A percentile compares a stretch with the other conserved stretches of the same genome.
phyloP scores from a whole-genome alignment of 2,888 invertebrate genomes.

The Chouioia cunea region DNA sequence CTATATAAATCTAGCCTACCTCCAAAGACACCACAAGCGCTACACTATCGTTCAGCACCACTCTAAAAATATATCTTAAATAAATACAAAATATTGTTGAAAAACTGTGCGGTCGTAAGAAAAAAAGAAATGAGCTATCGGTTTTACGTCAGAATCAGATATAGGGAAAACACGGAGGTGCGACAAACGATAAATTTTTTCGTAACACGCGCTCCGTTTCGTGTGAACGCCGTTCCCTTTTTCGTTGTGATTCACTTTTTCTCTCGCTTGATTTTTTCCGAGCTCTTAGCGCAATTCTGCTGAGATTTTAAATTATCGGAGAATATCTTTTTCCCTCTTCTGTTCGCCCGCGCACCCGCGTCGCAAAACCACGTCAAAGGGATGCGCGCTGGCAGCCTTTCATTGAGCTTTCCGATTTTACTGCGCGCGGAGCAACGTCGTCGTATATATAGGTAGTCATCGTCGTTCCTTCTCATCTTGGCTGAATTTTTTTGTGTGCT shows the following conservation, averaged over 20 bases:
- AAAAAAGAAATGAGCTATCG: too few relatives aligned
- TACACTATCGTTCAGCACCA: too few relatives aligned
- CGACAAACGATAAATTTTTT: constrained; percentile 55
- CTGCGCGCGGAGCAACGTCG: too few relatives aligned
- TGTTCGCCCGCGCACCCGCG: background rate
- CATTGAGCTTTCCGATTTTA: background rate
- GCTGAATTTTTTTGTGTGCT: constrained; percentile 3
- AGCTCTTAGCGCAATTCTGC: constrained; percentile 1
- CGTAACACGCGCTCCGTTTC: constrained; percentile 36
- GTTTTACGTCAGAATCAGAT: constrained; percentile 55
- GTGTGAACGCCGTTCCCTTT: constrained; percentile 17
- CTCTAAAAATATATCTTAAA: background rate
- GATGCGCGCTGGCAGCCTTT: background rate
- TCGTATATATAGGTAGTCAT: background rate
- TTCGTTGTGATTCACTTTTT: constrained; percentile 35
- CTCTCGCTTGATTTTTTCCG: constrained; percentile 33
- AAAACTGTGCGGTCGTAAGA: too few relatives aligned
- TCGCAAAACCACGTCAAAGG: constrained; percentile 3
- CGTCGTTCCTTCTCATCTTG: constrained; percentile 16
- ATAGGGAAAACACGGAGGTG: constrained; percentile 44
- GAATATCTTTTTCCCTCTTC: constrained; percentile 33
- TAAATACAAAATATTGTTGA: background rate
- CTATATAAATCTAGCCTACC: too few relatives aligned
- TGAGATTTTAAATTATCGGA: constrained; percentile 44
- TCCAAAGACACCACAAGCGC: too few relatives aligned